Evolutionary conservation across 2,888 invertebrate species (phyloP), one percentile per base, ranked within the genome.

Genomic region (Bellardia bayeri): DNA sequence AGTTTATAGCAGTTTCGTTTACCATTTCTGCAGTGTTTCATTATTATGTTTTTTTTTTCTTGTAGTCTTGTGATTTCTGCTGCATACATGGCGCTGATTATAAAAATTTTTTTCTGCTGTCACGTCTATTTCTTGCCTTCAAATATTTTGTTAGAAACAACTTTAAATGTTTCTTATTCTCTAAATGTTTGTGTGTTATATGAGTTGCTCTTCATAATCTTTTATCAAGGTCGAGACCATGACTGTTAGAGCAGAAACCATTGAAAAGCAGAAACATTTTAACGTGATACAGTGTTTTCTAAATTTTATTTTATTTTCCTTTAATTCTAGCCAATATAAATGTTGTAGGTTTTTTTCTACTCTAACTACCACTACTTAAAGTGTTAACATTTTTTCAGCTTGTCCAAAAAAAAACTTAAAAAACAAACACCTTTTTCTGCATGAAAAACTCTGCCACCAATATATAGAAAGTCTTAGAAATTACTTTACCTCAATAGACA

Each of bases 191-290:
- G 45, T 68, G 30, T 30, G 30, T 76, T 68, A 8, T 45, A 42
- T 33, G 14, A 40, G 76, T 58, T 16, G n/a, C 16, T 85, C 61
- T 54, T 42, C 61, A 74, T 74, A 80, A 80, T 85, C 74, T 85
- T 61, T 68, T 45, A 85, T 80, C 79, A 85, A 85, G 84, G 84
- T 74, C 84, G 51, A 72, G 74, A 74, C 74, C 79, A 78, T 85
- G 79, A 85, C 54, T 66, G 71, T 64, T 71, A 42, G 69, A 71
- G 40, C 16, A 58, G 51, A 63, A 54, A 11, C 58, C 33, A 56
- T 56, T 42, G 37, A 61, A n/a, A 56, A 9, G 13, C 7, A 58
- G 37, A 11, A 37, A 61, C 54, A 56, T 16, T n/a, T 81, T 40
- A 72, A 72, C 61, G 14, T 45, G 58, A 23, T 63, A 49, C 37